These are phyloP conservation scores for Chaenogobius annularis DNA, from an alignment of 2,113 vertebrate species.

Conservation along the genomic window DNA sequence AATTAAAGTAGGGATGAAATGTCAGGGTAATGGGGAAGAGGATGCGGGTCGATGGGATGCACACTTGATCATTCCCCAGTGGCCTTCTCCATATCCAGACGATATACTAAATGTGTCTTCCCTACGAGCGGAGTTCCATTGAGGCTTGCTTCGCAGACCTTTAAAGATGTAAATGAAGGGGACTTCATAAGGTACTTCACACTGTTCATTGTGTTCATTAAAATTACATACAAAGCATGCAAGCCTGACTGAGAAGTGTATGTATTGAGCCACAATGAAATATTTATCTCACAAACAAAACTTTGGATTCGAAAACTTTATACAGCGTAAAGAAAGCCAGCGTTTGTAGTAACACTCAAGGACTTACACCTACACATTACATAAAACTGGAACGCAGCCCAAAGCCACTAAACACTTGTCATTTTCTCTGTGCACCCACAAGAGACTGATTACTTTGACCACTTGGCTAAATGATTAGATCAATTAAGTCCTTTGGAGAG, in stretches of 20 bases:
- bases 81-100: slow-evolving; percentile 76
- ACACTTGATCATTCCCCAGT: slow-evolving; percentile 80
- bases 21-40: slow-evolving; percentile 88
- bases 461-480: slow-evolving; percentile 78
- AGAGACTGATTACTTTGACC: slow-evolving; percentile 74
- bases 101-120: slow-evolving; percentile 67
- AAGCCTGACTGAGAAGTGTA: slow-evolving; percentile 29
- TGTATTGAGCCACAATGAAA: slow-evolving; percentile 38
- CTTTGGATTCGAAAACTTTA: slow-evolving; percentile 24
- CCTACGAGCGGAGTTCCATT: slow-evolving; percentile 60
- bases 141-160: slow-evolving; percentile 53
- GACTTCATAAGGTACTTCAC: slow-evolving; percentile 50
- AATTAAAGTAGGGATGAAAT: slow-evolving; percentile 92
- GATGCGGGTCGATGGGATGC: slow-evolving; percentile 82
- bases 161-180: slow-evolving; percentile 60
- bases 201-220: slow-evolving; percentile 54
- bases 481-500: slow-evolving; percentile 72
- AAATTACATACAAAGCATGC: slow-evolving; percentile 54
- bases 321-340: background rate
- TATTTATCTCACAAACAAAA: slow-evolving; percentile 42
- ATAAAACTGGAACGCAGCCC: slow-evolving; percentile 33
- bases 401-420: slow-evolving; percentile 61
- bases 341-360: slow-evolving; percentile 12
- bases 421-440: slow-evolving; percentile 60
- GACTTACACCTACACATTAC: slow-evolving; percentile 16